Evolutionary conservation across 2,888 invertebrate species (phyloP).

Genomic region (Phytoseiulus persimilis): DNA sequence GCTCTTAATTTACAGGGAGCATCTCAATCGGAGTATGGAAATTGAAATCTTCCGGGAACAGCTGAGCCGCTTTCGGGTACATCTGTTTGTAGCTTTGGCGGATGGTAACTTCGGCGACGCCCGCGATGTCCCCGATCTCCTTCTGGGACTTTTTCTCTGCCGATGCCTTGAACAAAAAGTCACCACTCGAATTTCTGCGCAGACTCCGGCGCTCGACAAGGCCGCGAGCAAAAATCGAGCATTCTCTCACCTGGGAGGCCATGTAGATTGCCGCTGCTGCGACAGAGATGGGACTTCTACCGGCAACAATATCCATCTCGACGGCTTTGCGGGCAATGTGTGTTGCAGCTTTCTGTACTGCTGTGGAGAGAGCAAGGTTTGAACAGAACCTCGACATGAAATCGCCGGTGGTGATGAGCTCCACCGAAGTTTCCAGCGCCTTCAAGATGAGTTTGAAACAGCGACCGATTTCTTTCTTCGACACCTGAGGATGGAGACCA

Average conservation of each 20-base stretch:
- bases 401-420: slow-evolving; percentile 93
- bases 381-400: slow-evolving; percentile 94
- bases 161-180: slow-evolving; percentile 61
- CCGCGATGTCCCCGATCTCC: slow-evolving; percentile 96
- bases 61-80: slow-evolving; percentile 80
- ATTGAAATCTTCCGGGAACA: slow-evolving; percentile 93
- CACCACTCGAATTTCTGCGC: background rate
- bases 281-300: slow-evolving; percentile 94
- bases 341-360: slow-evolving; percentile 66
- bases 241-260: slow-evolving; percentile 75
- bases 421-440: slow-evolving; percentile 90
- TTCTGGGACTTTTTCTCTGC: slow-evolving; percentile 88
- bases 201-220: too few species aligned
- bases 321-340: slow-evolving; percentile 93
- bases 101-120: slow-evolving; percentile 96
- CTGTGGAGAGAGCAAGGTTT: slow-evolving; percentile 69
- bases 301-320: slow-evolving; percentile 92
- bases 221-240: too few species aligned
- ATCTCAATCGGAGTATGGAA: slow-evolving; percentile 89
- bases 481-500: slow-evolving; percentile 55
- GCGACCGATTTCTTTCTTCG: slow-evolving; percentile 96
- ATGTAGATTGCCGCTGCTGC: slow-evolving; percentile 99
- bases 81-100: slow-evolving; percentile 92
- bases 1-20: slow-evolving; percentile 58
- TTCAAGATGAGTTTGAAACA: slow-evolving; percentile 95